Base-by-base conservation (phyloP, 2,797 vertebrate genomes). In the Pipistrellus kuhlii region DNA sequence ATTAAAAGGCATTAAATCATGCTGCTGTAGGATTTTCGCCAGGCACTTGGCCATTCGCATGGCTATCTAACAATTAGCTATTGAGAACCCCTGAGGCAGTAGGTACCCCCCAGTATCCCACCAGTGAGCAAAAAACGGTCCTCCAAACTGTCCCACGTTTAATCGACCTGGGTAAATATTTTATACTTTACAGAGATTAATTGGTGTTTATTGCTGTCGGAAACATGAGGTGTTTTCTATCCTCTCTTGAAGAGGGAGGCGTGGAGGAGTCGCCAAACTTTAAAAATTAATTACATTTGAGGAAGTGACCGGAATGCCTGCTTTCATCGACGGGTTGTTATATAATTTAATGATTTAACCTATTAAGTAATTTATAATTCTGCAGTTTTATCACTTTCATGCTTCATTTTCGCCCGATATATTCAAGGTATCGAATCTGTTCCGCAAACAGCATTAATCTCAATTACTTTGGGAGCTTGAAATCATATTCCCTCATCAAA, bases 401-500 rank as follows among this genome's bases (percentile, higher is more conserved):
- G 89, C 93, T 90, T 83, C 92, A 78, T 32, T 44, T 17, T 95
- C 94, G 85, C 73, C 23, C 59, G 69, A 0, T 81, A n/a, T 87
- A 88, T 82, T 55, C 77, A 77, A 93, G 59, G 81, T 92, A 92
- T 75, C 87, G 94, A 75, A n/a, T 41, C 57, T 8, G 44, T 92
- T 96, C 46, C 55, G 68, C 72, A 95, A 97, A 96, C 80, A 86
- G 68, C 48, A 87, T 95, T 96, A 72, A 87, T 97, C 75, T 95
- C 94, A 91, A 96, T 97, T 96, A 94, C 85, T 85, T 84, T 80
- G 78, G 90, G 51, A 92, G 90, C 44, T 95, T 97, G 95, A 95
- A 93, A 78, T 96, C 85, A 77, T 93, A 93, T 51, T 84, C 80
- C 30, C 18, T 94, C 85, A 78, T 80, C 96, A 91, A 95, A 84